Conservation (phyloP, 2,113 vertebrate genomes). For the Nanorana parkeri region DNA sequence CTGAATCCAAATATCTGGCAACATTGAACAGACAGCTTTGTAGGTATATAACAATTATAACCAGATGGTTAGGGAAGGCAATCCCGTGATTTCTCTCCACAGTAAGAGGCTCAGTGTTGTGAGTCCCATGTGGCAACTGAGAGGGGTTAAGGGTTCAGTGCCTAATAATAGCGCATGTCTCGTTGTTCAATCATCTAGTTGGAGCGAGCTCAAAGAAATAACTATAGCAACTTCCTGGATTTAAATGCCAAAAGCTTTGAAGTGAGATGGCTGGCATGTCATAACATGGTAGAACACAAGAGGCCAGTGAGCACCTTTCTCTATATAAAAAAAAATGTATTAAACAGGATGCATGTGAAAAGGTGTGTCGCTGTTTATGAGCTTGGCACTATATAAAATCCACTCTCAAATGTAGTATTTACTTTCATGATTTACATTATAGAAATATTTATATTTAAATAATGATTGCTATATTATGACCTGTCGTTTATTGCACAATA, state of each 20-base stretch:
- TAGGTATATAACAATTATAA: neutral
- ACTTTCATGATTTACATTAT: neutral
- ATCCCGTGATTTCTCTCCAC: neutral
- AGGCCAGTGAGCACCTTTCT: slow-evolving; percentile 31
- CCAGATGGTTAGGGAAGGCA: neutral
- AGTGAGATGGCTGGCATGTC: slow-evolving; percentile 43
- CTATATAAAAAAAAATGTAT: slow-evolving; percentile 33
- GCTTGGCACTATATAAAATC: neutral
- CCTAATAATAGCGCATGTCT: slow-evolving; percentile 41
- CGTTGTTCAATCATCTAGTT: slow-evolving; percentile 23
- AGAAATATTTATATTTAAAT: neutral
- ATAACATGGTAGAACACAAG: slow-evolving; percentile 38
- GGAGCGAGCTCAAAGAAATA: slow-evolving; percentile 55
- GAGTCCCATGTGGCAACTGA: slow-evolving; percentile 1
- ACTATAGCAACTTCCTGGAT: slow-evolving; percentile 46
- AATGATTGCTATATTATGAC: no score
- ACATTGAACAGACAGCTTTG: no score
- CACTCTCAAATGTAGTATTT: neutral
- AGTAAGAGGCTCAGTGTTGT: neutral
- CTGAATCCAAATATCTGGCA: no score
- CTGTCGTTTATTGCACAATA: neutral
- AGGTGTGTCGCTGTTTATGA: neutral
- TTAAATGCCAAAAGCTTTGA: slow-evolving; percentile 51
- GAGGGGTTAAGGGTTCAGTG: slow-evolving; percentile 41
- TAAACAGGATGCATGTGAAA: neutral